Percentiles rank a stretch among this genome's conserved stretches.
Evolutionary conservation across 2,888 invertebrate species (phyloP).

Genomic region (Pasiphila rectangulata): DNA sequence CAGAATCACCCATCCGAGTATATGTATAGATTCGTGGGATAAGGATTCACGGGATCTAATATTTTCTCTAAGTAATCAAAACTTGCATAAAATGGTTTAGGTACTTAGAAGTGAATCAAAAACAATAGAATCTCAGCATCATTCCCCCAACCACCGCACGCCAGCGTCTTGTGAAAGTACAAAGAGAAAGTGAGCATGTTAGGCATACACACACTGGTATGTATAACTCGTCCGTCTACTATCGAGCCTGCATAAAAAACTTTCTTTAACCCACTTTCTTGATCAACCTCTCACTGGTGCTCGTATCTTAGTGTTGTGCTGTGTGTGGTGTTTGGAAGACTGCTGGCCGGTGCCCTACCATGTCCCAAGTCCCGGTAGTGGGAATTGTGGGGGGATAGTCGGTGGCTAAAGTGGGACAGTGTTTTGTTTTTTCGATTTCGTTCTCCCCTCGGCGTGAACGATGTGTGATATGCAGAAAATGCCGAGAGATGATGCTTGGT

Average conservation of each 20-base stretch:
- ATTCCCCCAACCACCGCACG: conserved; percentile 67
- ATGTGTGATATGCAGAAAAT: conserved; percentile 79
- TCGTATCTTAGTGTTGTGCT: conserved; percentile 67
- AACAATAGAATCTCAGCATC: conserved; percentile 18
- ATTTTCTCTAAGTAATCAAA: too few relatives aligned
- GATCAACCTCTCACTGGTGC: conserved; percentile 54
- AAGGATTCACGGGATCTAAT: too few relatives aligned
- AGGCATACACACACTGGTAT: conserved; percentile 58
- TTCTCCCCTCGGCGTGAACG: conserved; percentile 49
- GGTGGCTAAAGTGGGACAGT: conserved; percentile 60
- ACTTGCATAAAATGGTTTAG: too few relatives aligned
- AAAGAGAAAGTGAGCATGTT: conserved; percentile 78
- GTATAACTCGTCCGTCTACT: conserved; percentile 64
- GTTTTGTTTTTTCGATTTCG: conserved; percentile 43
- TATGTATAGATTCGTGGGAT: too few relatives aligned
- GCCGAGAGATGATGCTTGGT: conserved; percentile 72
- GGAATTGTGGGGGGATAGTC: conserved; percentile 55
- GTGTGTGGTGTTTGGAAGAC: conserved; percentile 61
- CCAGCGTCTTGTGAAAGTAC: conserved; percentile 77
- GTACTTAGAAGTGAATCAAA: too few relatives aligned
- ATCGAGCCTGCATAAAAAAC: conserved; percentile 70
- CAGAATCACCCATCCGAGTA: too few relatives aligned
- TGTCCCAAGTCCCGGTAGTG: conserved; percentile 70
- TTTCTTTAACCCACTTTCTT: conserved; percentile 81
- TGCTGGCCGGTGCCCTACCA: conserved; percentile 77